These are phyloP conservation scores for Athalia circularis DNA, from an alignment of 2,888 invertebrate species.

Conservation along the genomic window DNA sequence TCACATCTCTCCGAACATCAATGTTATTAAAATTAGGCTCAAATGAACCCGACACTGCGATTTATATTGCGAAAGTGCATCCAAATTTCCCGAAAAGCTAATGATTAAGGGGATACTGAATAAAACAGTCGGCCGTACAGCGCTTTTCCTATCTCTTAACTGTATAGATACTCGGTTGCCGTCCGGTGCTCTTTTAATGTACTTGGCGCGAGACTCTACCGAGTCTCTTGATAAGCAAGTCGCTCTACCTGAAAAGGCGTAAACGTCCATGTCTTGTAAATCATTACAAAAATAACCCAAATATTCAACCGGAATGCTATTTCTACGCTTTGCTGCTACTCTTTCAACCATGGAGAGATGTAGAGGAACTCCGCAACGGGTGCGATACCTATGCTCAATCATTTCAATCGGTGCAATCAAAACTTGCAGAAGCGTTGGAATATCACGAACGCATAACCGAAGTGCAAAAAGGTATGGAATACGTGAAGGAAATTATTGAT, in stretches of 20 bases:
- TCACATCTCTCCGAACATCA: too few species aligned
- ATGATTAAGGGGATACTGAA: too few species aligned
- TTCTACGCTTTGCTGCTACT: constrained; percentile 33
- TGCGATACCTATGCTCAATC: constrained; percentile 55
- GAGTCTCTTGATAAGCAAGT: too few species aligned
- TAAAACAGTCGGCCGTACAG: too few species aligned
- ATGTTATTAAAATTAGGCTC: too few species aligned
- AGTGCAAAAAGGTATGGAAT: constrained; percentile 44
- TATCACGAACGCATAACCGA: constrained; percentile 49
- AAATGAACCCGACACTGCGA: too few species aligned
- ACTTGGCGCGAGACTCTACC: too few species aligned
- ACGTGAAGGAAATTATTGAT: constrained; percentile 41
- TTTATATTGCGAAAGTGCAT: too few species aligned
- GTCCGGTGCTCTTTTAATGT: too few species aligned
- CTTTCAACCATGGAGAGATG: constrained; percentile 56
- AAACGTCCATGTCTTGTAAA: constrained; percentile 1
- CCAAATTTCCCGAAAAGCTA: too few species aligned
- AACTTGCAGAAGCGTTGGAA: constrained; percentile 50
- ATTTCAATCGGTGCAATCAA: constrained; percentile 49
- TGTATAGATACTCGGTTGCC: too few species aligned
- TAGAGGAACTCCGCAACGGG: constrained; percentile 53
- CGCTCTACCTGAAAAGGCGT: constrained; percentile 47
- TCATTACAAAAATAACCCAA: constrained; percentile 18
- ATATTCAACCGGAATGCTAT: constrained; percentile 5
- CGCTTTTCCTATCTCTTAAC: too few species aligned